phyloP scores from a whole-genome alignment of 1,140 invertebrate species.

The Atopsyche davidsoni region DNA sequence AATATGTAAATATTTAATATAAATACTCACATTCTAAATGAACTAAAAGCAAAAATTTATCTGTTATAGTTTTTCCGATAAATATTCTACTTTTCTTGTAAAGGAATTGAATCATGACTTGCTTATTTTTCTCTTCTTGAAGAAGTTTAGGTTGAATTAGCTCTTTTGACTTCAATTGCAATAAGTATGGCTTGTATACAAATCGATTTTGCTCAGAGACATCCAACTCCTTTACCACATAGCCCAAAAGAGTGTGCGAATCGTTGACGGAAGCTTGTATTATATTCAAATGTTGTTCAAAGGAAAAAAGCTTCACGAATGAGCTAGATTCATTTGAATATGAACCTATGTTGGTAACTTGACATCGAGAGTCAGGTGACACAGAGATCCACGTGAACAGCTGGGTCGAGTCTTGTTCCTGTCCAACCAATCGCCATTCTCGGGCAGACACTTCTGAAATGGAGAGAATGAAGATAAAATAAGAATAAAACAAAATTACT shows the following conservation, averaged over 20 bases:
- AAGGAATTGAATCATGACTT: constrained; percentile 73
- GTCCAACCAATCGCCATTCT: constrained; percentile 70
- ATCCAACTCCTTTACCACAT: constrained; percentile 50
- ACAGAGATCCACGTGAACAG: constrained; percentile 64
- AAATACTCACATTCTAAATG: constrained; percentile 72
- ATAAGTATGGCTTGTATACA: constrained; percentile 52
- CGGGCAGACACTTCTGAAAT: constrained; percentile 50
- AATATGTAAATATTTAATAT: constrained; percentile 7
- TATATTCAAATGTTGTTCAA: constrained; percentile 57
- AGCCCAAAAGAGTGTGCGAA: constrained; percentile 58
- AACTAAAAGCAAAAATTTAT: constrained; percentile 68
- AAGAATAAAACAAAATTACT: neutral
- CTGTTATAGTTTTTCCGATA: constrained; percentile 52
- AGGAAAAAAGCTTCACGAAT: constrained; percentile 56
- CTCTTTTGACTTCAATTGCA: constrained; percentile 53
- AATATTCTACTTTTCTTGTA: constrained; percentile 60
- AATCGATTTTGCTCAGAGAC: constrained; percentile 33
- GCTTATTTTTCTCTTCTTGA: constrained; percentile 51
- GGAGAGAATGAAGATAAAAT: neutral
- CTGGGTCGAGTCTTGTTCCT: constrained; percentile 66
- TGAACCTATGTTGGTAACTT: constrained; percentile 44
- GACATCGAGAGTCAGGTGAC: constrained; percentile 34
- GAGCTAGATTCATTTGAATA: constrained; percentile 51
- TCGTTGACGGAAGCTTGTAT: constrained; percentile 75
- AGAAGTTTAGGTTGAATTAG: constrained; percentile 49